Conservation (phyloP, 92 coral and sea anemone species). For the Palythoa heliodiscus region DNA sequence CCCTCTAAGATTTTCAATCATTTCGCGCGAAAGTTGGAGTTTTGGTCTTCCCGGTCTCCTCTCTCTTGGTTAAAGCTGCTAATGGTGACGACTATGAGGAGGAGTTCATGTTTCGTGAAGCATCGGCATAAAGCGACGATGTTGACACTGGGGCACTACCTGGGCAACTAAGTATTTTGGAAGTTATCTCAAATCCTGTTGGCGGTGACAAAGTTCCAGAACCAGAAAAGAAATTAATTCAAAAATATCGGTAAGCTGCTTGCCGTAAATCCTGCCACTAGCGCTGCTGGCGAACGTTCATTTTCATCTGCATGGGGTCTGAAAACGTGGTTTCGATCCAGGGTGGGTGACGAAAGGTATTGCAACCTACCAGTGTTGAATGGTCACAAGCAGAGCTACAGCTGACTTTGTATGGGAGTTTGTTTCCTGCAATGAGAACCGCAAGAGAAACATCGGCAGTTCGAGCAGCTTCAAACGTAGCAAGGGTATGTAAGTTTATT, state of each 20-base stretch:
- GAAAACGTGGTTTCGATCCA: slow-evolving; percentile 13
- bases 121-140: slow-evolving; percentile 8
- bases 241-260: slow-evolving; percentile 3
- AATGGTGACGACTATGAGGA: slow-evolving; percentile 11
- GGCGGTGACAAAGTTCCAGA: slow-evolving; percentile 12
- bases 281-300: neutral
- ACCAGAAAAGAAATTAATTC: slow-evolving; percentile 18
- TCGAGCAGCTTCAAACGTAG: neutral
- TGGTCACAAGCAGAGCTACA: neutral
- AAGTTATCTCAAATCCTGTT: neutral
- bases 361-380: neutral
- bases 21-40: no score
- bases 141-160: slow-evolving; percentile 16
- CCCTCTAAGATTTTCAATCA: no score
- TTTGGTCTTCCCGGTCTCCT: no score
- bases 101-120: slow-evolving; percentile 1
- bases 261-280: neutral
- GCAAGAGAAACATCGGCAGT: slow-evolving; percentile 20
- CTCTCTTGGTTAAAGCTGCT: slow-evolving; percentile 6
- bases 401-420: slow-evolving; percentile 3
- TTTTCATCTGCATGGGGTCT: slow-evolving; percentile 4
- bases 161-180: slow-evolving; percentile 12
- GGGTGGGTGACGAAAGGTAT: slow-evolving; percentile 13
- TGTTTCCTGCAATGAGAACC: slow-evolving; percentile 6
- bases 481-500: neutral